A percentile compares a stretch with the other conserved stretches of the same genome.
These are phyloP conservation scores for Archips xylosteana DNA, from an alignment of 2,888 invertebrate species.

Conservation along the genomic window DNA sequence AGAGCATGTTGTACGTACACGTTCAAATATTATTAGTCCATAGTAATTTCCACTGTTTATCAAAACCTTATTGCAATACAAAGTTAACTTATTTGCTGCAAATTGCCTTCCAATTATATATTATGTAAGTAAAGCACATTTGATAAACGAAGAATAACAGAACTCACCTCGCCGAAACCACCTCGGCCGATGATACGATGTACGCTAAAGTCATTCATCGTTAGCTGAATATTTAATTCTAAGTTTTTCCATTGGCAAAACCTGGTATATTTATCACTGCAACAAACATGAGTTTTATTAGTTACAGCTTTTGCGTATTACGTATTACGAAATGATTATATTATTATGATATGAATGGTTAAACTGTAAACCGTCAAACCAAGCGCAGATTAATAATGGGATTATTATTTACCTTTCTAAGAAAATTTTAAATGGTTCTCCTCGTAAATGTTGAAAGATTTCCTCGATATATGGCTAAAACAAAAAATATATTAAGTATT, in stretches of 20 bases:
- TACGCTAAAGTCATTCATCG: conserved; percentile 99
- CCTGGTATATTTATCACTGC: conserved; percentile 99
- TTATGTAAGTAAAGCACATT: background rate
- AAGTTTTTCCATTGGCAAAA: conserved; percentile 99
- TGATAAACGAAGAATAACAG: background rate
- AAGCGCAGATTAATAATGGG: background rate
- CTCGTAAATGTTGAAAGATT: conserved; percentile 98
- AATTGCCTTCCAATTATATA: too few species aligned
- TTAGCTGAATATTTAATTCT: conserved; percentile 99
- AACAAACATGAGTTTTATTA: conserved; percentile 65
- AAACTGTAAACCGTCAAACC: background rate
- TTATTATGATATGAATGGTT: background rate
- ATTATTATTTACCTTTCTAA: conserved; percentile 93
- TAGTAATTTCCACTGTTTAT: too few species aligned
- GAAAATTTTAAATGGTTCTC: conserved; percentile 98
- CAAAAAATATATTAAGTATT: conserved; percentile 50
- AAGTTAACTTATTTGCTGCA: too few species aligned
- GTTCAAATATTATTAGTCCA: too few species aligned
- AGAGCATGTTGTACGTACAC: too few species aligned
- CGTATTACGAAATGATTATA: background rate
- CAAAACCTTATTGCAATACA: background rate
- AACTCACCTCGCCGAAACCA: conserved; percentile 95
- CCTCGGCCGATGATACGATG: conserved; percentile 99
- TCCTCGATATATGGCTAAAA: conserved; percentile 99
- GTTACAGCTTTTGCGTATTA: conserved; percentile 7